Evolutionary conservation across 2,888 invertebrate genomes (phyloP).

Genomic region (Xestia c-nigrum): DNA sequence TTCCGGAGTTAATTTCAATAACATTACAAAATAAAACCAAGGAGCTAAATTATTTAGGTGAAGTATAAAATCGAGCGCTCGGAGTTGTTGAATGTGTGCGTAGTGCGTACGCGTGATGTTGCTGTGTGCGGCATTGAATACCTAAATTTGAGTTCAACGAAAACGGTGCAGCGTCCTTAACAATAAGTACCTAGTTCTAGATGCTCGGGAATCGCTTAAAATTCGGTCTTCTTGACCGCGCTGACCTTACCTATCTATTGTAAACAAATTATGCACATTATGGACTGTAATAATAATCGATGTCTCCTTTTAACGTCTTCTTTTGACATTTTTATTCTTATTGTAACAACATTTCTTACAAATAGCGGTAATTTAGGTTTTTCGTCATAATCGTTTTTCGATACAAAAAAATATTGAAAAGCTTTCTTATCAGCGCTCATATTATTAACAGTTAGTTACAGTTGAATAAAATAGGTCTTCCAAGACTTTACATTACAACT

Average conservation of each 20-base stretch:
- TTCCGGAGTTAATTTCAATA: no score
- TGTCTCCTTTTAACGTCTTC: not conserved
- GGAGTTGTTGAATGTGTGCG: no score
- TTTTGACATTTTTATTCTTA: not conserved
- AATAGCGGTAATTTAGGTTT: not conserved
- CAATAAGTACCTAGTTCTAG: no score
- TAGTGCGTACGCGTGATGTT: no score
- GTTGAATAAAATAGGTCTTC: not conserved
- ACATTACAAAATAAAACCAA: no score
- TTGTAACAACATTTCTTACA: not conserved
- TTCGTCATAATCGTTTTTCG: not conserved
- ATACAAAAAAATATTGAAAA: not conserved
- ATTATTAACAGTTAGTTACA: not conserved
- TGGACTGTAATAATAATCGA: not conserved
- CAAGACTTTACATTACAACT: slow-evolving; percentile 1
- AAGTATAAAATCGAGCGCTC: no score
- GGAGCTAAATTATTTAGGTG: no score
- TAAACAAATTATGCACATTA: not conserved
- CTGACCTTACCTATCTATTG: not conserved
- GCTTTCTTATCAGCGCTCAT: not conserved
- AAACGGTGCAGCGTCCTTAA: no score
- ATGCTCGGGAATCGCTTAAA: not conserved
- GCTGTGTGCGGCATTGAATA: no score
- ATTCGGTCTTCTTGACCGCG: not conserved
- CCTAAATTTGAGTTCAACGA: no score